phyloP scores from a whole-genome alignment of 2,888 invertebrate species.

The Melanostoma scalare region DNA sequence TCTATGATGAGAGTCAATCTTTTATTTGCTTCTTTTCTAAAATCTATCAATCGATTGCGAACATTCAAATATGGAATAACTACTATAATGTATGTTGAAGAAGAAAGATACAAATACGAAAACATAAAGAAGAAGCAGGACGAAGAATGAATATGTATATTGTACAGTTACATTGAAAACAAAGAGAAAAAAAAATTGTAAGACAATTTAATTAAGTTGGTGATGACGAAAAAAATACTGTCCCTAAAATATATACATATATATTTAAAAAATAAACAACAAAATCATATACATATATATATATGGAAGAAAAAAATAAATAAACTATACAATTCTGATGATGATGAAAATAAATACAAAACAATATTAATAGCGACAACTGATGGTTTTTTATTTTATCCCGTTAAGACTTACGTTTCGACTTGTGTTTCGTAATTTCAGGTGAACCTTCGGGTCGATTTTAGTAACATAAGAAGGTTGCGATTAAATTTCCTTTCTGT shows the following conservation, averaged over 20 bases:
- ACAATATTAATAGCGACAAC: conserved; percentile 68
- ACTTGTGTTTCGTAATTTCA: background rate
- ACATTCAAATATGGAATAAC: conserved; percentile 9
- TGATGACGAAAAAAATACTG: conserved; percentile 53
- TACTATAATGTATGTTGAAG: conserved; percentile 21
- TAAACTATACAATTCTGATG: conserved; percentile 67
- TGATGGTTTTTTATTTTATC: conserved; percentile 3
- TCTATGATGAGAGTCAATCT: conserved; percentile 15
- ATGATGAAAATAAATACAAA: conserved; percentile 68
- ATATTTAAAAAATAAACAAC: conserved; percentile 38
- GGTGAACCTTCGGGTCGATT: background rate
- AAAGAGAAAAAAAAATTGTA: conserved; percentile 16
- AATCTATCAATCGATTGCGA: background rate
- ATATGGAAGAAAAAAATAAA: conserved; percentile 27
- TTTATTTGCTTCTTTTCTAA: conserved; percentile 37
- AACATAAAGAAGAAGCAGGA: conserved; percentile 11
- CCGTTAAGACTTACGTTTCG: background rate
- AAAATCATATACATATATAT: conserved; percentile 28
- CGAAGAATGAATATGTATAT: conserved; percentile 9
- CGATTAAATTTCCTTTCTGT: too few relatives aligned
- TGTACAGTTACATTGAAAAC: conserved; percentile 21
- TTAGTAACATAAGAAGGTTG: too few relatives aligned
- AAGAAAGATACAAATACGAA: conserved; percentile 9
- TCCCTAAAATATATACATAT: conserved; percentile 43
- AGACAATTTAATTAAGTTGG: conserved; percentile 63